Conservation (phyloP, 1,140 invertebrate genomes). For the Tigriopus japonicus region DNA sequence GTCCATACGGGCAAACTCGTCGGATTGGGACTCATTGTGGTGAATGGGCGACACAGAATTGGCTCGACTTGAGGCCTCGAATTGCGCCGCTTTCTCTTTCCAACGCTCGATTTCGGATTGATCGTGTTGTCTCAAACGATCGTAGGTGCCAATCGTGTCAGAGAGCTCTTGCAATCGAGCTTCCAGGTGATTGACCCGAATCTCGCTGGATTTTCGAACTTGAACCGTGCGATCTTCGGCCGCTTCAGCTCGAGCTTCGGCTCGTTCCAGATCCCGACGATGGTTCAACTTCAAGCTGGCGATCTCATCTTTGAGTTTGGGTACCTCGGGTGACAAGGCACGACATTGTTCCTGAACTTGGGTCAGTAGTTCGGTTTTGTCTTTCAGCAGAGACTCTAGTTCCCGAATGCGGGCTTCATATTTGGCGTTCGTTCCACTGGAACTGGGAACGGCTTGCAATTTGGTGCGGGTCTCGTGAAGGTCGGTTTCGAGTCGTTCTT, state of each 20-base stretch:
- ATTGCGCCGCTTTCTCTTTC: neutral
- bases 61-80: neutral
- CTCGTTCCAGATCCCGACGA: neutral
- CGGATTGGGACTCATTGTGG: neutral
- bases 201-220: neutral
- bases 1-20: neutral
- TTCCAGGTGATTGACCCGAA: conserved; percentile 5
- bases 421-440: neutral
- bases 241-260: neutral
- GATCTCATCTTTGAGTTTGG: conserved; percentile 4
- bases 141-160: neutral
- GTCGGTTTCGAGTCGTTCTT: neutral
- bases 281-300: neutral
- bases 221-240: neutral
- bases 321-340: neutral
- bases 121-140: conserved; percentile 8
- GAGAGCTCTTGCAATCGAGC: conserved; percentile 8
- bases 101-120: neutral
- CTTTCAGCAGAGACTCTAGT: neutral
- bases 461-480: neutral
- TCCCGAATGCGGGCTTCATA: neutral
- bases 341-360: neutral
- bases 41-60: too few relatives aligned
- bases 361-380: neutral
- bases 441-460: neutral